These are phyloP conservation scores for Tichodroma muraria DNA, from an alignment of 2,113 vertebrate genomes.

Conservation along the genomic window DNA sequence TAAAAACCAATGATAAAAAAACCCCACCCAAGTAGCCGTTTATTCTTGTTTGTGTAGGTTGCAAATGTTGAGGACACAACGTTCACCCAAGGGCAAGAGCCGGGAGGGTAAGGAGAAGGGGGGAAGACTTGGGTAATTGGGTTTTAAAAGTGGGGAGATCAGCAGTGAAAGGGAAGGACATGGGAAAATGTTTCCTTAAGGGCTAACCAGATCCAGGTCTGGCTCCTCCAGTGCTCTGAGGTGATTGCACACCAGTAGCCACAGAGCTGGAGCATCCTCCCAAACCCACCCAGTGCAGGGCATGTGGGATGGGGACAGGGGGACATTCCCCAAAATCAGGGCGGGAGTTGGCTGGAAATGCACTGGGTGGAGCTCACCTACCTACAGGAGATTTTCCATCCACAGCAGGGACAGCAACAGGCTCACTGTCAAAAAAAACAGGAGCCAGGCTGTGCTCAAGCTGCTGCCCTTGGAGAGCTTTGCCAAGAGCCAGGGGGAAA, in stretches of 20 bases:
- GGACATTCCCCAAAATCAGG: neutral
- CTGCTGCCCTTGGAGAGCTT: neutral
- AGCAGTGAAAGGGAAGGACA: slow-evolving; percentile 37
- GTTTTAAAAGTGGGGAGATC: slow-evolving; percentile 34
- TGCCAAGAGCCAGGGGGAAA: neutral
- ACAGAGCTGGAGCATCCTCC: neutral
- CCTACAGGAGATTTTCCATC: neutral
- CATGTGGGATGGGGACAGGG: neutral
- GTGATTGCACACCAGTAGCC: neutral
- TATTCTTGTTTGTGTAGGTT: slow-evolving; percentile 78
- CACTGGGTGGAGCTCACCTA: fast-evolving
- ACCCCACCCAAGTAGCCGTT: slow-evolving; percentile 35
- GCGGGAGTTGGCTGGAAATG: neutral
- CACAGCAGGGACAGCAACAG: neutral
- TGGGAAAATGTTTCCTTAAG: slow-evolving; percentile 2
- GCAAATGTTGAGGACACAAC: slow-evolving; percentile 68
- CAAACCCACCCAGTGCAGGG: neutral
- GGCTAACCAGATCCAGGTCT: neutral
- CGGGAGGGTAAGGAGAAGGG: neutral
- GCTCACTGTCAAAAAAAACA: neutral
- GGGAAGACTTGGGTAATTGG: slow-evolving; percentile 79
- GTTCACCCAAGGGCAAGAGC: slow-evolving; percentile 80
- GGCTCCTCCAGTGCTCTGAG: fast-evolving
- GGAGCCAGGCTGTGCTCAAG: neutral
- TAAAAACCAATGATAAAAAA: neutral